A percentile compares a stretch with the other conserved stretches of the same genome.
Evolutionary conservation across 2,797 vertebrate genomes (phyloP).

Genomic region (Mormyrops attenuatus): DNA sequence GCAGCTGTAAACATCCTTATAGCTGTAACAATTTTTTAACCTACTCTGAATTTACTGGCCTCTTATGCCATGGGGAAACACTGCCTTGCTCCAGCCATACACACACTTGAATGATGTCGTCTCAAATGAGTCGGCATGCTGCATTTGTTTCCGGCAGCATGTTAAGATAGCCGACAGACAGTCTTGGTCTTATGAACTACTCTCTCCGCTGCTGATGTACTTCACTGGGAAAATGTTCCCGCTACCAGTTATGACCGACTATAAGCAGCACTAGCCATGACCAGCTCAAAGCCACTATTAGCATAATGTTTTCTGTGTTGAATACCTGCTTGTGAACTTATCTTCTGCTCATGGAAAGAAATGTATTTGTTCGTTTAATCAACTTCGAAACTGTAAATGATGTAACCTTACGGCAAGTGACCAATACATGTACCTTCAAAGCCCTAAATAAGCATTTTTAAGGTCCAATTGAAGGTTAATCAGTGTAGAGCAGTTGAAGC

Average conservation of each 20-base stretch:
- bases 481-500: not conserved
- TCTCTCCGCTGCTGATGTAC: not conserved
- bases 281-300: not conserved
- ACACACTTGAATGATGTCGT: not conserved
- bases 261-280: not conserved
- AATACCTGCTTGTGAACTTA: not conserved
- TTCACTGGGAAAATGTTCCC: not conserved
- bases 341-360: not conserved
- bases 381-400: not conserved
- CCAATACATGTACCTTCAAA: not conserved
- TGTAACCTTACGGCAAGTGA: not conserved
- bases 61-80: not conserved
- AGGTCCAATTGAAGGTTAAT: not conserved
- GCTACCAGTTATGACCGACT: not conserved
- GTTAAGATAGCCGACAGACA: not conserved
- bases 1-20: not conserved
- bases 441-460: not conserved
- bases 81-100: not conserved
- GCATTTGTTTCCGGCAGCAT: not conserved
- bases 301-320: not conserved
- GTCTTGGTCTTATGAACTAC: not conserved
- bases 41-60: not conserved
- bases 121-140: not conserved
- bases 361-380: not conserved
- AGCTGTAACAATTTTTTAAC: not conserved